A percentile compares a stretch with the other conserved stretches of the same genome.
Conservation (phyloP, 2,888 invertebrate species). For the Eurytoma californica region DNA sequence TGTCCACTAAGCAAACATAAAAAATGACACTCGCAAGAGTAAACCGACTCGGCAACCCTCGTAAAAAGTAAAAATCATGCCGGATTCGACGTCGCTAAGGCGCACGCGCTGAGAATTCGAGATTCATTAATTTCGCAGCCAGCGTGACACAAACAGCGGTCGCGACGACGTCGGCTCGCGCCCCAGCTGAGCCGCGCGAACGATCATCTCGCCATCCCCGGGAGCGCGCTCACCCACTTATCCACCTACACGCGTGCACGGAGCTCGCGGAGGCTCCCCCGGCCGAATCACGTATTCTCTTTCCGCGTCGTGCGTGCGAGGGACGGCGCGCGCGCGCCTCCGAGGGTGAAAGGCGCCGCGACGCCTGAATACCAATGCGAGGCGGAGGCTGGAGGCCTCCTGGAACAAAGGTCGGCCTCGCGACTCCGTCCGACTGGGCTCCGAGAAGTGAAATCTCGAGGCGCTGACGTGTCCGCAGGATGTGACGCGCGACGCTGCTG, state of each 20-base stretch:
- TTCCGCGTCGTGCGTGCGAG: conserved; percentile 48
- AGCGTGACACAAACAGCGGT: no score
- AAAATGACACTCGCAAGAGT: no score
- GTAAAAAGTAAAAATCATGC: no score
- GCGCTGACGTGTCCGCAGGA: neutral
- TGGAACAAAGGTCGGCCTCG: conserved; percentile 22
- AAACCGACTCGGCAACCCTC: no score
- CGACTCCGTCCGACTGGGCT: neutral
- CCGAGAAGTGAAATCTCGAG: neutral
- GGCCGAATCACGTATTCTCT: conserved; percentile 52
- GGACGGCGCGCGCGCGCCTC: neutral
- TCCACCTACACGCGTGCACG: neutral
- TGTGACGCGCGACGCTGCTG: neutral
- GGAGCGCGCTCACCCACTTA: neutral
- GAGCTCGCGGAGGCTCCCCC: neutral
- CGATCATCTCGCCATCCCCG: neutral
- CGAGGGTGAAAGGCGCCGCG: conserved; percentile 55
- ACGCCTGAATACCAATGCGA: conserved; percentile 65
- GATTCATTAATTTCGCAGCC: no score
- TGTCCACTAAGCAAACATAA: no score
- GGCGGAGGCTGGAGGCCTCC: neutral
- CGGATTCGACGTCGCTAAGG: neutral
- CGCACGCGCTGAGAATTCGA: neutral
- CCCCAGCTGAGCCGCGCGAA: no score
- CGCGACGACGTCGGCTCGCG: no score